Evolutionary conservation across 2,888 invertebrate genomes (phyloP), one percentile per base, ranked within the genome.

Genomic region (Eulithis prunata): DNA sequence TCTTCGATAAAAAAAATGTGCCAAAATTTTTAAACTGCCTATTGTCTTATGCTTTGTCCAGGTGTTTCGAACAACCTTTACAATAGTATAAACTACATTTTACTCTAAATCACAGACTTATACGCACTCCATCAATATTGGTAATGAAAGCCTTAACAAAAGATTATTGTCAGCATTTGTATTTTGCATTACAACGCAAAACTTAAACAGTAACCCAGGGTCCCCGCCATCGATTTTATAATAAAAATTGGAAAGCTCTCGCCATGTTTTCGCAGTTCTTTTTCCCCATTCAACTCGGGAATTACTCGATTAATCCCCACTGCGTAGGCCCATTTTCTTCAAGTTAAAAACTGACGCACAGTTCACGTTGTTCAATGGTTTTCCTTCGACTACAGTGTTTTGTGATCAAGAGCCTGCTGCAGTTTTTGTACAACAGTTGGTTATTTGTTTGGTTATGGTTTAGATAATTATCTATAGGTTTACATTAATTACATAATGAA

Each of bases 351-450:
- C 86, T 81, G 87, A 83, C 87, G 83, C 83, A 81, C 77, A 72
- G 71, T 71, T 63, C 76, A 73, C 81, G 80, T 80, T 82, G 82
- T 82, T 83, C 84, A 79, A 82, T 80, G 84, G 81, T 81, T 86
- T 86, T 79, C 84, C 83, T 84, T 82, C 81, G 82, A 88, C 84
- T 83, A 83, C 85, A 83, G 85, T 90, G 2, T 91, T 91, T 90
- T 88, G 87, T 43, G 36, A 13, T 8, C 14, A 4, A 36, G 47
- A 63, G 56, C 56, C 14, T 14, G 32, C 8, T 21, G 62, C 36
- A 1, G 51, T 58, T 62, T 52, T 41, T 13, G 4, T 54, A 62
- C 57, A 14, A 32, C 47, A 51, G n/a, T 5, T 32, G 0, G 4
- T 32, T 32, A 3, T 32, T 32, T 32, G 32, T 32, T 21, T 21